Evolutionary conservation across 2,888 invertebrate genomes (phyloP).

Genomic region (Phytoseiulus persimilis): DNA sequence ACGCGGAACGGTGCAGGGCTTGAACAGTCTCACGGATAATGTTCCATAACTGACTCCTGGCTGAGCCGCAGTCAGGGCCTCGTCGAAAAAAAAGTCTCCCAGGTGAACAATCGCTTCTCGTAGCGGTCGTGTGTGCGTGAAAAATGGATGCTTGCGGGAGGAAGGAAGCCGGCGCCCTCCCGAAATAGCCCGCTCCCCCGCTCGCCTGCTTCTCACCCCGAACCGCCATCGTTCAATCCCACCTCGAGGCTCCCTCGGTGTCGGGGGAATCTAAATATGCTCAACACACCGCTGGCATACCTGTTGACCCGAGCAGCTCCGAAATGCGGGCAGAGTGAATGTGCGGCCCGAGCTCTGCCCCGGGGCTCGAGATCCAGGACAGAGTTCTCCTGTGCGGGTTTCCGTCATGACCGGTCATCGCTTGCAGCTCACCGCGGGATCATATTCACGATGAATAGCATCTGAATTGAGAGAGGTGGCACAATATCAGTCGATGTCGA

Average conservation of each 20-base stretch:
- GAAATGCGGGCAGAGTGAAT: neutral
- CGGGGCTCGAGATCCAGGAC: too few species aligned
- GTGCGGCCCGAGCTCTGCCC: neutral
- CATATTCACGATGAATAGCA: neutral
- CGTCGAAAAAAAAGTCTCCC: constrained; percentile 5
- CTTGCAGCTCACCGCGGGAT: too few species aligned
- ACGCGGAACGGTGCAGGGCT: too few species aligned
- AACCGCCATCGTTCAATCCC: neutral
- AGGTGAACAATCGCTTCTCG: neutral
- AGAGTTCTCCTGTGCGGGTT: too few species aligned
- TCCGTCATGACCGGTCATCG: too few species aligned
- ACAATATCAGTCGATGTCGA: neutral
- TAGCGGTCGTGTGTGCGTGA: neutral
- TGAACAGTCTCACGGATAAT: neutral
- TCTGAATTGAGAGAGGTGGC: neutral
- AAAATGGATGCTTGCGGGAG: neutral
- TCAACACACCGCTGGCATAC: neutral
- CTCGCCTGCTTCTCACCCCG: neutral
- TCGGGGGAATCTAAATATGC: neutral
- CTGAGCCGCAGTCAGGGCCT: neutral
- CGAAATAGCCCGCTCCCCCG: neutral
- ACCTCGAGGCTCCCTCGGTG: neutral
- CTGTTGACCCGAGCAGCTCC: neutral
- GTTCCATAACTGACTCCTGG: neutral
- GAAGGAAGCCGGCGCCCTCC: neutral